Conservation (phyloP, 2,888 invertebrate genomes). For the Drosophila phalerata region DNA sequence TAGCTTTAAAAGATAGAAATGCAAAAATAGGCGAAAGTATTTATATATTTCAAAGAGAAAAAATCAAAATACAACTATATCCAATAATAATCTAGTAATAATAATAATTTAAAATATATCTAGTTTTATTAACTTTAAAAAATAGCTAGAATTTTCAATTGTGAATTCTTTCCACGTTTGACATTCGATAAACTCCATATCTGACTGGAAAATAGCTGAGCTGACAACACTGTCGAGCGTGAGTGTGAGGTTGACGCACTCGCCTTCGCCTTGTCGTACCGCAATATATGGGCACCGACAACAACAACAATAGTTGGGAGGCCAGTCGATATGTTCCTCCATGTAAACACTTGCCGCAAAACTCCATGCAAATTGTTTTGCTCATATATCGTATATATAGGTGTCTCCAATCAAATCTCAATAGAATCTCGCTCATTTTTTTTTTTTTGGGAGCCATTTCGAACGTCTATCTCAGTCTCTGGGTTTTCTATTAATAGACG, state of each 20-base stretch:
- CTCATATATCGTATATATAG: conserved; percentile 32
- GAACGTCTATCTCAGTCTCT: conserved; percentile 12
- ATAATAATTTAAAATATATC: too few relatives aligned
- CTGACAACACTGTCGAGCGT: conserved; percentile 4
- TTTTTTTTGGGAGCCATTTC: conserved; percentile 21
- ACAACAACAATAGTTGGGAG: conserved; percentile 18
- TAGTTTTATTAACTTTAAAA: too few relatives aligned
- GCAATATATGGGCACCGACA: conserved; percentile 9
- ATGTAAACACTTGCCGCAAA: conserved; percentile 44
- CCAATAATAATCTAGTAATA: too few relatives aligned
- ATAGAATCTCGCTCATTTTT: conserved; percentile 21
- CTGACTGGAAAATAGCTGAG: too few relatives aligned
- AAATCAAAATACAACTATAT: too few relatives aligned
- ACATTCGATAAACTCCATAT: too few relatives aligned
- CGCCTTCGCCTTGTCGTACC: conserved; percentile 39
- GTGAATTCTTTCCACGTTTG: too few relatives aligned
- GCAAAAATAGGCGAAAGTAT: too few relatives aligned
- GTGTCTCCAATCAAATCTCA: conserved; percentile 20
- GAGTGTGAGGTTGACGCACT: conserved; percentile 72
- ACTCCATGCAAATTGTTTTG: conserved; percentile 45
- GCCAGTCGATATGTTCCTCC: conserved; percentile 42
- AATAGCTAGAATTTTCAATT: too few relatives aligned
- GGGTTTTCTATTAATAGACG: conserved; percentile 64
- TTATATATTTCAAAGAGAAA: too few relatives aligned
- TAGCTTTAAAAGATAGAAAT: too few relatives aligned